Evolutionary conservation across 2,888 invertebrate species (phyloP).

Genomic region (Callosobruchus maculatus): DNA sequence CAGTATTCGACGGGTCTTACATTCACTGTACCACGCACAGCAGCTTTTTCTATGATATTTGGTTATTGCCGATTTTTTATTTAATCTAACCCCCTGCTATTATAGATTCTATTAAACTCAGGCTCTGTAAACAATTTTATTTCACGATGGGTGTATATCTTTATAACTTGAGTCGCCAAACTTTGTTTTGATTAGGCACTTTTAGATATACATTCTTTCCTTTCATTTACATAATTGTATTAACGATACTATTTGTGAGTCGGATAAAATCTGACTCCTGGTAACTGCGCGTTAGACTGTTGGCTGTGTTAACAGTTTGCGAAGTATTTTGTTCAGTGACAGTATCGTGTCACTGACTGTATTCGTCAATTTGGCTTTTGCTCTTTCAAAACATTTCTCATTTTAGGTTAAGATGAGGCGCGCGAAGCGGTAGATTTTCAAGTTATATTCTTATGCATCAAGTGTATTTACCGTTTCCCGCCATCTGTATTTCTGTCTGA

Average conservation of each 20-base stretch:
- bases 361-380: background rate
- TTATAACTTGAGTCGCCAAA: too few species aligned
- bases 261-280: background rate
- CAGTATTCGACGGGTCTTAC: too few species aligned
- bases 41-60: too few species aligned
- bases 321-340: background rate
- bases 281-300: background rate
- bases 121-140: too few species aligned
- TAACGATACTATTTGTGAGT: too few species aligned
- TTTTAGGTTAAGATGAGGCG: background rate
- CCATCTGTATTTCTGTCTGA: background rate
- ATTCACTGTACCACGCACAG: too few species aligned
- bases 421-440: background rate
- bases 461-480: background rate
- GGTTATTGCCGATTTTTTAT: too few species aligned
- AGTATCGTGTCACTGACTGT: background rate
- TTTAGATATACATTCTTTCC: too few species aligned
- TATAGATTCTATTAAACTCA: too few species aligned
- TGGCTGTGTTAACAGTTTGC: background rate
- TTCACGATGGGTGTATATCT: too few species aligned
- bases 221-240: background rate
- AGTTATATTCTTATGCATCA: background rate
- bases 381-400: background rate
- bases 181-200: too few species aligned
- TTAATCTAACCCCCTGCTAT: too few species aligned